A percentile compares a stretch with the other conserved stretches of the same genome.
Evolutionary conservation across 2,888 invertebrate species (phyloP).

Genomic region (Nomada ruficornis): DNA sequence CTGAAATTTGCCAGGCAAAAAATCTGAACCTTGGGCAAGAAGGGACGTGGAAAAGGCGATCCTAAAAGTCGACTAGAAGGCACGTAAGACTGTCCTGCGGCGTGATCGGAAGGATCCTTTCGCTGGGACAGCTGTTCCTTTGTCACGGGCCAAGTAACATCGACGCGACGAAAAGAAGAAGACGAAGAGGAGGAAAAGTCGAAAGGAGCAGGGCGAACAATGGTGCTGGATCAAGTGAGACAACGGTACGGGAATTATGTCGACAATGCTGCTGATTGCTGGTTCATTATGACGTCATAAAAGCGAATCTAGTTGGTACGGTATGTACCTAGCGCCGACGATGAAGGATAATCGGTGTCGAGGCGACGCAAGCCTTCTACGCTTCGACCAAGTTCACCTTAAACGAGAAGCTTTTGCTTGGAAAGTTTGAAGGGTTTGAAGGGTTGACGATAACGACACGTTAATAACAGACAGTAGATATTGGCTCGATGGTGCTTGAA

Average conservation of each 20-base stretch:
- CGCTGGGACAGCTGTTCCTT: constrained; percentile 40
- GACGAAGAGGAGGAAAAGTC: constrained; percentile 50
- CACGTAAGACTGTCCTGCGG: background rate
- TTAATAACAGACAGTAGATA: no score
- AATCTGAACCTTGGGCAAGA: background rate
- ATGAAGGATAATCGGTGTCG: constrained; percentile 78
- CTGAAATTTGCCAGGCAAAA: no score
- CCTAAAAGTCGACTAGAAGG: background rate
- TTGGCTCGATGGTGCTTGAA: no score
- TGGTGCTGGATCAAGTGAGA: constrained; percentile 78
- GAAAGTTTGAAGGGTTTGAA: background rate
- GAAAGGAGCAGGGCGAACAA: constrained; percentile 74
- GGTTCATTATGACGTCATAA: constrained; percentile 84
- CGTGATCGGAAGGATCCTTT: constrained; percentile 24
- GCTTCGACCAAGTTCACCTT: constrained; percentile 20
- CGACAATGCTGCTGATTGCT: constrained; percentile 84
- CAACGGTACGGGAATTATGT: constrained; percentile 83
- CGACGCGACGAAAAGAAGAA: background rate
- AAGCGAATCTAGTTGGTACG: constrained; percentile 81
- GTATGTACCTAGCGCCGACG: constrained; percentile 74
- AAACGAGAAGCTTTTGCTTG: background rate
- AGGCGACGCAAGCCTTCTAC: constrained; percentile 62
- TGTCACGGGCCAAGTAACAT: constrained; percentile 38
- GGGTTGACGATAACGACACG: no score
- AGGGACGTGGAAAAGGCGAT: background rate